A percentile compares a stretch with the other conserved stretches of the same genome.
phyloP scores from a whole-genome alignment of 2,797 vertebrate species.

The Fundulus diaphanus region DNA sequence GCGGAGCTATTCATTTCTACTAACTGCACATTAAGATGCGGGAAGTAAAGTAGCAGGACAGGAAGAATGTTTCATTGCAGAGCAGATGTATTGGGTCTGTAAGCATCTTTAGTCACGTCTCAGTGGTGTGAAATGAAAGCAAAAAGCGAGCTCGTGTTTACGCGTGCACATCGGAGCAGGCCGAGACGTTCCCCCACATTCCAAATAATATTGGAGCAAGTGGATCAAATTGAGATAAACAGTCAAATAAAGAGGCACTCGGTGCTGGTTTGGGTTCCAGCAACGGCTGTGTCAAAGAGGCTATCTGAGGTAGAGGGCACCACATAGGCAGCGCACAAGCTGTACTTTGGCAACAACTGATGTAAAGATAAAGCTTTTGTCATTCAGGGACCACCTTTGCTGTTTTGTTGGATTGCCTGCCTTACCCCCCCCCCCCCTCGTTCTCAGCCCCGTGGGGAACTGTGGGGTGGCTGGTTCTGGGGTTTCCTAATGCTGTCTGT shows the following conservation, averaged over 20 bases:
- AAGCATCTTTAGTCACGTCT: conserved; percentile 9
- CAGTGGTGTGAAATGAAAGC: not conserved
- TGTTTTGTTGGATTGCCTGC: not conserved
- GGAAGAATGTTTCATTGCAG: conserved; percentile 4
- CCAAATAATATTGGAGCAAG: not conserved
- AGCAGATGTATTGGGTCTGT: conserved; percentile 5
- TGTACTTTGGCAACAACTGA: not conserved
- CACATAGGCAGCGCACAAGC: not conserved
- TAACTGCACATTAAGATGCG: conserved; percentile 21
- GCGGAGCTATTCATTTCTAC: conserved; percentile 21
- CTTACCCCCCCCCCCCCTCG: no score
- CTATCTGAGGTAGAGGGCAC: not conserved
- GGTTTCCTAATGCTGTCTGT: no score
- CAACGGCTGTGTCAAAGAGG: not conserved
- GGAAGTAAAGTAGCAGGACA: not conserved
- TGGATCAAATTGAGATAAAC: conserved; percentile 5
- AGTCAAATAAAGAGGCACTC: not conserved
- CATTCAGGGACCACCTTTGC: not conserved
- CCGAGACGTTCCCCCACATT: not conserved
- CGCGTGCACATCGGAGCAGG: not conserved
- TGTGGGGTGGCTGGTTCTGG: no score
- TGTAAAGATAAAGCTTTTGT: not conserved
- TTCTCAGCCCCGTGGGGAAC: no score
- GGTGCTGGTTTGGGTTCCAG: not conserved
- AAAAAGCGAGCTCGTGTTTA: not conserved